Conservation (phyloP, 2,888 invertebrate genomes). For the Orthonychiurus folsomi region DNA sequence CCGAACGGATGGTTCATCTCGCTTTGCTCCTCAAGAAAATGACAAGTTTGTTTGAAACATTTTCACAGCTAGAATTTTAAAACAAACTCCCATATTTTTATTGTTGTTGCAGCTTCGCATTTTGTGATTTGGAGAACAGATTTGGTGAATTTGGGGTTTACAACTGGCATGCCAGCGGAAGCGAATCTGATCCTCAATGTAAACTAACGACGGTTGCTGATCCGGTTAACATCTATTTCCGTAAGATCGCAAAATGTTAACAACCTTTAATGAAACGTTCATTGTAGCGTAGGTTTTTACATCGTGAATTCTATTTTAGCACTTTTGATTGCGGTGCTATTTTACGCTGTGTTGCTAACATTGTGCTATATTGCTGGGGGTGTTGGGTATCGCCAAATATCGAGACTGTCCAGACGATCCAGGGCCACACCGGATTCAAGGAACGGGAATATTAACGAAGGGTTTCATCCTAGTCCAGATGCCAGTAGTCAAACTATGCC, state of each 20-base stretch:
- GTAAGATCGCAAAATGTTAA: constrained; percentile 47
- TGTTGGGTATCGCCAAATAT: background rate
- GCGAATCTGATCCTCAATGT: constrained; percentile 19
- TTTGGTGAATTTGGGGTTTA: constrained; percentile 41
- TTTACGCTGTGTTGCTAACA: constrained; percentile 40
- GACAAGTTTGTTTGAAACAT: constrained; percentile 27
- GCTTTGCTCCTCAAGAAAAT: constrained; percentile 23
- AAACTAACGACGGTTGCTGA: constrained; percentile 47
- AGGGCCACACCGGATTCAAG: no score
- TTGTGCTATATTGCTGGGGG: constrained; percentile 17
- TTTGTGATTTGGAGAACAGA: constrained; percentile 32
- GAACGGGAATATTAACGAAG: background rate
- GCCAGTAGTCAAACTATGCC: no score
- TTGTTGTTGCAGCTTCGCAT: constrained; percentile 10
- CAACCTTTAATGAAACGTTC: background rate
- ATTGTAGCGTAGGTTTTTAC: background rate
- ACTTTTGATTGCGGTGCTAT: constrained; percentile 32
- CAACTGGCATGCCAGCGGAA: constrained; percentile 45
- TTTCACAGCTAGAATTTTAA: background rate
- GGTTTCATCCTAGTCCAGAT: no score
- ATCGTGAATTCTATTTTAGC: no score
- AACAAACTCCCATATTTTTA: background rate
- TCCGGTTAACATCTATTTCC: constrained; percentile 62
- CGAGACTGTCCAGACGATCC: background rate
- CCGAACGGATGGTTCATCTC: no score